A percentile compares a stretch with the other conserved stretches of the same genome.
phyloP scores from a whole-genome alignment of 2,113 vertebrate species.

The Etheostoma spectabile region DNA sequence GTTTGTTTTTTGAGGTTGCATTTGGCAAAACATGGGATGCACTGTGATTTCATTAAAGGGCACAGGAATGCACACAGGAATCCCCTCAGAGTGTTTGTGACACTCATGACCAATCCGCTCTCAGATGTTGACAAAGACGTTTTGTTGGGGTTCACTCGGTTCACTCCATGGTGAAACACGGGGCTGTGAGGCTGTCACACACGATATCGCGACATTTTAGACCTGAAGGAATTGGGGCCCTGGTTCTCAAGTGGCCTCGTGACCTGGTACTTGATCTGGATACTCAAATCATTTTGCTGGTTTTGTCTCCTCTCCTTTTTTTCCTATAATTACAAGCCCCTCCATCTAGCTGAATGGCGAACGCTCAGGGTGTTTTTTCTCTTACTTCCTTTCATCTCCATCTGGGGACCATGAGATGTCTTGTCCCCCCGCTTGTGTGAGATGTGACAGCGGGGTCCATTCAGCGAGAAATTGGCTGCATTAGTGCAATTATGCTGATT shows the following conservation, averaged over 20 bases:
- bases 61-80: constrained; percentile 79
- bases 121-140: constrained; percentile 81
- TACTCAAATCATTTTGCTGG: constrained; percentile 71
- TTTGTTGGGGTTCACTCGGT: constrained; percentile 81
- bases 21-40: constrained; percentile 51
- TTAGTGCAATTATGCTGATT: constrained; percentile 92
- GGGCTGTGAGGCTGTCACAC: constrained; percentile 71
- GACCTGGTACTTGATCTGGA: constrained; percentile 80
- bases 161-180: constrained; percentile 64
- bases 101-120: constrained; percentile 70
- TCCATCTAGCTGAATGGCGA: constrained; percentile 74
- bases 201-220: constrained; percentile 67
- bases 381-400: constrained; percentile 81
- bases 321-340: constrained; percentile 74
- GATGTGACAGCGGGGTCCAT: constrained; percentile 86
- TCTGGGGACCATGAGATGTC: constrained; percentile 80
- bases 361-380: constrained; percentile 76
- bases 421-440: constrained; percentile 78
- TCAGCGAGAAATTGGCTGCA: constrained; percentile 86
- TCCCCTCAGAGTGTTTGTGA: constrained; percentile 77
- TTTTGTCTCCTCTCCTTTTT: constrained; percentile 46
- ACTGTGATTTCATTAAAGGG: constrained; percentile 66
- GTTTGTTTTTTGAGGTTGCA: constrained; percentile 10
- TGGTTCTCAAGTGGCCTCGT: constrained; percentile 63
- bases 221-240: constrained; percentile 70